A percentile compares a stretch with the other conserved stretches of the same genome.
Evolutionary conservation across 2,797 vertebrate genomes (phyloP).

Genomic region (Discoglossus pictus): DNA sequence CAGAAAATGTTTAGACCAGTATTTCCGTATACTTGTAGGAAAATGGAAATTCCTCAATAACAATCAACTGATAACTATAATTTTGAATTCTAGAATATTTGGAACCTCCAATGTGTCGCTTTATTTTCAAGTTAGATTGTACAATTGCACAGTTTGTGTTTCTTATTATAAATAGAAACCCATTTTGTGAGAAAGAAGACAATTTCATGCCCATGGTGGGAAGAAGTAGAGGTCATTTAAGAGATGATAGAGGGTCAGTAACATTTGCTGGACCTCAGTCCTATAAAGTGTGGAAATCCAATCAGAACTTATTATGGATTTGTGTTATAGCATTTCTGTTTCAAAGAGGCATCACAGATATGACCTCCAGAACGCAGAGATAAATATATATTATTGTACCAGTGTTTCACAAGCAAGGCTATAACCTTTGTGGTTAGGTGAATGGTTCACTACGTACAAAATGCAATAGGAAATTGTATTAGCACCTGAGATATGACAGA

Average conservation of each 20-base stretch:
- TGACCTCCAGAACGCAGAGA: slow-evolving; percentile 15
- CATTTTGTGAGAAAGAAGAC: too few relatives aligned
- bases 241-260: not conserved
- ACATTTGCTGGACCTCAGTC: not conserved
- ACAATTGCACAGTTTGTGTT: too few relatives aligned
- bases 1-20: too few relatives aligned
- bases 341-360: not conserved
- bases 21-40: too few relatives aligned
- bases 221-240: not conserved
- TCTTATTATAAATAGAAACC: too few relatives aligned
- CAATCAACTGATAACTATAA: too few relatives aligned
- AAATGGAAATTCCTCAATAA: too few relatives aligned
- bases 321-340: slow-evolving; percentile 22
- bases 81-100: too few relatives aligned
- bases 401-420: slow-evolving; percentile 20
- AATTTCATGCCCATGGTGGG: not conserved
- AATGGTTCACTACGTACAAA: slow-evolving; percentile 10
- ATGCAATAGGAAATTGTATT: slow-evolving; percentile 30
- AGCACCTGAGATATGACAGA: slow-evolving; percentile 27
- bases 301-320: slow-evolving; percentile 16
- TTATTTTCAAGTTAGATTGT: too few relatives aligned
- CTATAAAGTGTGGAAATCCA: slow-evolving; percentile 8
- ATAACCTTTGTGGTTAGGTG: slow-evolving; percentile 19
- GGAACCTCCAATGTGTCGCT: too few relatives aligned
- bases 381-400: slow-evolving; percentile 25